These are phyloP conservation scores for Brevimyrus niger DNA, from an alignment of 2,113 vertebrate species.

Conservation along the genomic window DNA sequence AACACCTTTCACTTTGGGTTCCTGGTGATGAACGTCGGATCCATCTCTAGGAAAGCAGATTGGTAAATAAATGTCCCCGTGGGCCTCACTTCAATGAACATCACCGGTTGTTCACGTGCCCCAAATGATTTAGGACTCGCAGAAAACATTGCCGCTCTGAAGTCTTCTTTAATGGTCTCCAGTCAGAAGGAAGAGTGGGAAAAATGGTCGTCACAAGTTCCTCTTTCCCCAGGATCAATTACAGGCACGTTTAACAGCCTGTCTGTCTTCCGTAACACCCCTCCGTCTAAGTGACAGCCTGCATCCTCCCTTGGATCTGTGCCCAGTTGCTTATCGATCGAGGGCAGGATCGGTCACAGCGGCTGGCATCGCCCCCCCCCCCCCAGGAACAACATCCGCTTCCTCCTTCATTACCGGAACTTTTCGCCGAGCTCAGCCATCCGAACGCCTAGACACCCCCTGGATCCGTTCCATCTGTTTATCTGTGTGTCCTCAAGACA, in stretches of 20 bases:
- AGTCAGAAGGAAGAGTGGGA: neutral
- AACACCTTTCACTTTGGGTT: neutral
- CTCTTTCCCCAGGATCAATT: slow-evolving; percentile 2
- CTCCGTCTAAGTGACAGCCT: neutral
- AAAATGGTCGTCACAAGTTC: neutral
- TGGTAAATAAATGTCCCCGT: neutral
- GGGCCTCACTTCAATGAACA: neutral
- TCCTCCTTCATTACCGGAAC: neutral
- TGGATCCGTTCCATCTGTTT: neutral
- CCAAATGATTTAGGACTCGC: neutral
- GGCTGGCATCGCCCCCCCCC: too few relatives aligned
- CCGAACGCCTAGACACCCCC: neutral
- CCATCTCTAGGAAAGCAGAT: neutral
- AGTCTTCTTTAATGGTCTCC: neutral
- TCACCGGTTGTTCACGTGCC: neutral
- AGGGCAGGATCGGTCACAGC: neutral
- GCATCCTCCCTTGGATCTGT: neutral
- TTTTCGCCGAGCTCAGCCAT: neutral
- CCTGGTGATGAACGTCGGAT: neutral
- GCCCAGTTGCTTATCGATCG: neutral
- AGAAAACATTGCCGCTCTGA: neutral
- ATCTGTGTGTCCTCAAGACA: neutral
- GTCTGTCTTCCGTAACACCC: neutral
- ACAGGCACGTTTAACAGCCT: neutral
- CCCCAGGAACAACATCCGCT: neutral